Conservation (phyloP, 1,140 invertebrate species). For the Amyelois transitella region DNA sequence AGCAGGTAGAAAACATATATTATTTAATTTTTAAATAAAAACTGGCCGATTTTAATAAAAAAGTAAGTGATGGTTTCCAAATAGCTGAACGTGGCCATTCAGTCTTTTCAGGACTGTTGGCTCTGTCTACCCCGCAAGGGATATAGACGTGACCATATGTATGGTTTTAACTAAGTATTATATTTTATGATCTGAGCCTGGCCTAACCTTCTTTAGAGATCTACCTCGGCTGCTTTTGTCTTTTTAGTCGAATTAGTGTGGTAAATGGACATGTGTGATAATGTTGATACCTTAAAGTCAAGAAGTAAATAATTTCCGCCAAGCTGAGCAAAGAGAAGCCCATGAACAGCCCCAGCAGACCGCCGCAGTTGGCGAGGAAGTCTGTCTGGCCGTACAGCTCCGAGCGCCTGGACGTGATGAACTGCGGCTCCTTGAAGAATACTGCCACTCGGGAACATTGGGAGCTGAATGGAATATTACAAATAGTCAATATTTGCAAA, state of each 20-base stretch:
- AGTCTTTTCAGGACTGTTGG: too few relatives aligned
- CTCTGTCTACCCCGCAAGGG: too few relatives aligned
- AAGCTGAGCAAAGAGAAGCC: constrained; percentile 81
- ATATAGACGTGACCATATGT: too few relatives aligned
- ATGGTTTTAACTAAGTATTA: constrained; percentile 1
- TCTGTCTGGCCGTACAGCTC: constrained; percentile 79
- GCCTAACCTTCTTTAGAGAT: too few relatives aligned
- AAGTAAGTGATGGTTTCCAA: too few relatives aligned
- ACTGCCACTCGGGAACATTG: constrained; percentile 61
- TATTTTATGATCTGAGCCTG: constrained; percentile 7
- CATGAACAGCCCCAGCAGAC: constrained; percentile 79
- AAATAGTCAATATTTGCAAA: too few relatives aligned
- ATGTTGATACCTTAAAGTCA: constrained; percentile 64
- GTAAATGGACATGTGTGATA: neutral
- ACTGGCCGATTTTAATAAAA: too few relatives aligned
- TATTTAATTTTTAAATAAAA: too few relatives aligned
- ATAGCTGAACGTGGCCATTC: too few relatives aligned
- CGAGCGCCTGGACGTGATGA: constrained; percentile 77
- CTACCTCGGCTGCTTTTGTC: too few relatives aligned
- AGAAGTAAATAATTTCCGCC: constrained; percentile 79
- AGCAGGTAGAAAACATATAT: too few relatives aligned
- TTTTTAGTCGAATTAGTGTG: too few relatives aligned
- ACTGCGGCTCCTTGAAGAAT: constrained; percentile 79
- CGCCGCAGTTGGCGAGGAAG: constrained; percentile 80
- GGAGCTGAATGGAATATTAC: neutral